A percentile compares a stretch with the other conserved stretches of the same genome.
Conservation (phyloP, 2,797 vertebrate species). For the Acomys russatus region DNA sequence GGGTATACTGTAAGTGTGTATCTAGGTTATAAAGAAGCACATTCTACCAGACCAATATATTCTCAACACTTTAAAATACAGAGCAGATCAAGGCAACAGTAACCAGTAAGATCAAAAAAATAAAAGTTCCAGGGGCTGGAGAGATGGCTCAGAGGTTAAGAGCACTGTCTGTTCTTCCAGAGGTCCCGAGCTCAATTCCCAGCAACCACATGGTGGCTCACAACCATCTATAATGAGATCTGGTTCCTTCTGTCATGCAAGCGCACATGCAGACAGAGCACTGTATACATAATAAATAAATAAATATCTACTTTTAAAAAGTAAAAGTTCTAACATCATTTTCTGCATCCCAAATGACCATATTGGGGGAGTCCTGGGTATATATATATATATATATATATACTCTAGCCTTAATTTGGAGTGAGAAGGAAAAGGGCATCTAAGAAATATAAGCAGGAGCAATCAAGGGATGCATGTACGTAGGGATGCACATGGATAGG, state of each 20-base stretch:
- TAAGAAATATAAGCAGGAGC: too few species aligned
- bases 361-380: too few species aligned
- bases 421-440: neutral
- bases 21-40: neutral
- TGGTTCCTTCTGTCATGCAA: too few species aligned
- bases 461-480: rapidly evolving
- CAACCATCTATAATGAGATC: too few species aligned
- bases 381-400: rapidly evolving
- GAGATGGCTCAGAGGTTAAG: too few species aligned
- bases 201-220: too few species aligned
- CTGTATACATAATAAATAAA: too few species aligned
- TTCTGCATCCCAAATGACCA: neutral
- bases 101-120: neutral
- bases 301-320: neutral
- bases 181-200: too few species aligned
- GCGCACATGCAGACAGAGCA: too few species aligned
- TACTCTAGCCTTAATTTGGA: too few species aligned
- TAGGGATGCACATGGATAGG: too few species aligned
- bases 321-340: neutral
- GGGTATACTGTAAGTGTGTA: neutral
- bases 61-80: neutral
- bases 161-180: too few species aligned
- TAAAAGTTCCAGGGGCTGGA: neutral
- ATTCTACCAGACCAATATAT: neutral
- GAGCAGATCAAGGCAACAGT: neutral